Conservation (phyloP, 92 coral and sea anemone genomes). For the Heliopora coerulea region DNA sequence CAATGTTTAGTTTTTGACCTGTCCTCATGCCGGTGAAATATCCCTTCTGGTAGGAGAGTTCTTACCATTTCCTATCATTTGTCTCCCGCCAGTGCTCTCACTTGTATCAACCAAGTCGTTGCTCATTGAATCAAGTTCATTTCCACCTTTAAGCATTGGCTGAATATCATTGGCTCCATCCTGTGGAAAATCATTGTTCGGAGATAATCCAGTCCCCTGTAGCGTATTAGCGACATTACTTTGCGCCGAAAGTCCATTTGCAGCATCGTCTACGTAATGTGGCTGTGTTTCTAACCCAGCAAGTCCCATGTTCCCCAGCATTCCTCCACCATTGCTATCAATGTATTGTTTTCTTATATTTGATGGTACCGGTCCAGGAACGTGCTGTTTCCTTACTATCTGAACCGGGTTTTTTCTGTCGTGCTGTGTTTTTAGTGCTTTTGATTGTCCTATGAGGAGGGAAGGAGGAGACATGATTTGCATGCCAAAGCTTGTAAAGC, state of each 20-base stretch:
- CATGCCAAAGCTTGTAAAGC: too few species aligned
- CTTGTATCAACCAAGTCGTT: constrained; percentile 14
- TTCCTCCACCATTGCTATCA: not conserved
- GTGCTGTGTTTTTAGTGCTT: too few species aligned
- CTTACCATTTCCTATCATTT: constrained; percentile 36
- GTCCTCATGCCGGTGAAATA: too few species aligned
- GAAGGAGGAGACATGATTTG: not conserved
- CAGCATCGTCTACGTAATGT: not conserved
- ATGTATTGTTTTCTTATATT: constrained; percentile 25
- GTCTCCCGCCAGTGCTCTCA: constrained; percentile 22
- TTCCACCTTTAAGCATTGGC: not conserved
- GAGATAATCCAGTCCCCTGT: constrained; percentile 30
- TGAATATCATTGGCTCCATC: not conserved
- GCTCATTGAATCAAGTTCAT: constrained; percentile 5
- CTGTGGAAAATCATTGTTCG: constrained; percentile 32
- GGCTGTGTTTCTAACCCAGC: constrained; percentile 2
- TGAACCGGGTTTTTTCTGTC: not conserved
- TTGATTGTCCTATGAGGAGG: not conserved
- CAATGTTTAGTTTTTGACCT: too few species aligned
- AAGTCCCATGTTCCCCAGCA: not conserved
- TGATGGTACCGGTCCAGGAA: not conserved
- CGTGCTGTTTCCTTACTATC: constrained; percentile 27
- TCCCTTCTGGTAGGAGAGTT: too few species aligned
- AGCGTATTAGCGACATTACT: constrained; percentile 19
- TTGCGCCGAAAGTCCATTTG: constrained; percentile 3